Conservation (phyloP, 2,888 invertebrate genomes). For the Digitonthophagus gazella region DNA sequence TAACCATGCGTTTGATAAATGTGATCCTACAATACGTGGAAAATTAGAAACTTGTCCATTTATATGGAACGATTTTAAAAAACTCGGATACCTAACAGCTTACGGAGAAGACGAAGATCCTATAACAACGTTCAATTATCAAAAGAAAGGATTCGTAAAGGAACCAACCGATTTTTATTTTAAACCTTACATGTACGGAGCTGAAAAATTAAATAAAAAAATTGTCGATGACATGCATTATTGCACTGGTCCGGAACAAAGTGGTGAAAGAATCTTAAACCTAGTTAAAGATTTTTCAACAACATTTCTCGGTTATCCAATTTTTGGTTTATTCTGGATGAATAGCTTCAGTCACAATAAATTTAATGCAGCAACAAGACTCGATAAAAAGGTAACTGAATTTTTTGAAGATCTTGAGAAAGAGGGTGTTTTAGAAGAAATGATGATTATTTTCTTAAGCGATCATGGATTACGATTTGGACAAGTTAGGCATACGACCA, state of each 20-base stretch:
- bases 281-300: constrained; percentile 67
- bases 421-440: constrained; percentile 60
- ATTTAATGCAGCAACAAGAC: constrained; percentile 63
- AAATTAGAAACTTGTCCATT: constrained; percentile 57
- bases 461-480: constrained; percentile 80
- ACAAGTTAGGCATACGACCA: constrained; percentile 62
- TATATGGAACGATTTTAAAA: constrained; percentile 74
- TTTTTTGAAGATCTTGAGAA: constrained; percentile 61
- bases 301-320: constrained; percentile 60
- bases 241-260: constrained; percentile 61
- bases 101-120: constrained; percentile 74
- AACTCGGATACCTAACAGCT: constrained; percentile 71
- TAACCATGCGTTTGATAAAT: constrained; percentile 18
- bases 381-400: constrained; percentile 61
- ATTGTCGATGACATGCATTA: constrained; percentile 43
- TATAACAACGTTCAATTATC: constrained; percentile 73
- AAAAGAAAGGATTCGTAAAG: constrained; percentile 67
- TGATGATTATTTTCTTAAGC: constrained; percentile 70
- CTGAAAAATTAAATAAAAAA: constrained; percentile 52
- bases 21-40: constrained; percentile 54
- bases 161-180: constrained; percentile 81
- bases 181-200: constrained; percentile 70
- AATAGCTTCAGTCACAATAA: constrained; percentile 74
- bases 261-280: constrained; percentile 67
- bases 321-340: constrained; percentile 78